Percentiles rank a stretch among this genome's conserved stretches.
Evolutionary conservation across 64 coral and sea anemone genomes (phyloP).

Genomic region (Acropora tenuis): DNA sequence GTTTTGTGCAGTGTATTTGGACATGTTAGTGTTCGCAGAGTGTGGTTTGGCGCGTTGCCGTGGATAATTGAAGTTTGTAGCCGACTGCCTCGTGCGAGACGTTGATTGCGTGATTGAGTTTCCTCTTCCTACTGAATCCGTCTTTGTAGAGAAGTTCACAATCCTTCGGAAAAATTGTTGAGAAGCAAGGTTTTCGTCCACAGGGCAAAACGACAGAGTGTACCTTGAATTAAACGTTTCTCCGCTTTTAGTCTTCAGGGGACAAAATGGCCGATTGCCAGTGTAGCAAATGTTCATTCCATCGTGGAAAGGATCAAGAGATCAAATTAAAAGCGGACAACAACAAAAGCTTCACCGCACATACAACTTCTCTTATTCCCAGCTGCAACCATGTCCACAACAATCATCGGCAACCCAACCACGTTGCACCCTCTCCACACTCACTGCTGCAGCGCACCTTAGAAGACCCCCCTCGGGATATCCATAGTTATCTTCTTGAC

Average conservation of each 20-base stretch:
- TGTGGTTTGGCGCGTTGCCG: no score
- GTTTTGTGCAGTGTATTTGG: no score
- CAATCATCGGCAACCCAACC: slow-evolving; percentile 61
- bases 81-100: no score
- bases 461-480: slow-evolving; percentile 41
- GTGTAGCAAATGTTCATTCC: slow-evolving; percentile 70
- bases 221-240: background rate
- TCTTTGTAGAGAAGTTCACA: no score
- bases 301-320: slow-evolving; percentile 70
- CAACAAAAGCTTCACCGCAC: slow-evolving; percentile 62
- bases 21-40: no score
- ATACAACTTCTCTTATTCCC: slow-evolving; percentile 52
- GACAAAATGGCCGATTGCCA: slow-evolving; percentile 59
- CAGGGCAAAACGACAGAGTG: background rate
- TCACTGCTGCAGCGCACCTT: slow-evolving; percentile 42
- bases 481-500: slow-evolving; percentile 61
- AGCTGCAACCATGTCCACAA: slow-evolving; percentile 52
- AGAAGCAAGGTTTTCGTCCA: no score
- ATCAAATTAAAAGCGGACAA: slow-evolving; percentile 62
- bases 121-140: no score
- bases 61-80: no score
- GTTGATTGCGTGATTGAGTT: no score
- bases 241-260: background rate
- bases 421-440: background rate
- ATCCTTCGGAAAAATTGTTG: no score